Conservation (phyloP, 2,797 vertebrate species). For the Babyrousa celebensis region DNA sequence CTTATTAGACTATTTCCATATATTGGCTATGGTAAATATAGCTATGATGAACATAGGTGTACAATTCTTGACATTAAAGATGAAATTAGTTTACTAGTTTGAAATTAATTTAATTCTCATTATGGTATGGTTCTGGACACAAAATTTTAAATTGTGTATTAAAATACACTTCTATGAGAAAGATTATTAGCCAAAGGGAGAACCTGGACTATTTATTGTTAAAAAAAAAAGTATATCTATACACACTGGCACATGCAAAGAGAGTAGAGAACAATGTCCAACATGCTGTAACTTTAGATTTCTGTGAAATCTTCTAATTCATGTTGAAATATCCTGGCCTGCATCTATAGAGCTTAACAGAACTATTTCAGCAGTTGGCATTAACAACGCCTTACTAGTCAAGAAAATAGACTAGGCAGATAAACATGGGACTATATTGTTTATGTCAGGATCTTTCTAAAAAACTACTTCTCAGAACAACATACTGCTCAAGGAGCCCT, state of each 20-base stretch:
- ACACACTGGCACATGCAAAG: background rate
- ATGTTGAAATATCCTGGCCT: conserved; percentile 2
- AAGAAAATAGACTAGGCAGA: background rate
- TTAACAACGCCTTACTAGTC: background rate
- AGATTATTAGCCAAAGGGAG: background rate
- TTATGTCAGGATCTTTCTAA: background rate
- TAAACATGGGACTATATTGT: conserved; percentile 11
- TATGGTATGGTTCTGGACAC: background rate
- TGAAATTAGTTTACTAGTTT: background rate
- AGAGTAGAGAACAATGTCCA: background rate
- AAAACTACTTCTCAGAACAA: background rate
- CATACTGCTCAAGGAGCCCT: background rate
- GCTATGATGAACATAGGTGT: background rate
- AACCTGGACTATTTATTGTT: background rate
- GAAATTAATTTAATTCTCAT: conserved; percentile 16
- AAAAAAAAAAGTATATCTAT: background rate
- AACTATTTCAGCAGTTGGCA: background rate
- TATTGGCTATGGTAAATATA: background rate
- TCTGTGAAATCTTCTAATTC: background rate
- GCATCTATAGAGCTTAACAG: background rate
- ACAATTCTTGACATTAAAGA: conserved; percentile 14
- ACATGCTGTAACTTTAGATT: background rate
- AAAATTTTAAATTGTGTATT: background rate
- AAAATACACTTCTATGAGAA: background rate
- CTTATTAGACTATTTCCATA: background rate